Evolutionary conservation across 2,113 vertebrate genomes (phyloP), one percentile per base, ranked within the genome.

Genomic region (Zosterops hypoxanthus): DNA sequence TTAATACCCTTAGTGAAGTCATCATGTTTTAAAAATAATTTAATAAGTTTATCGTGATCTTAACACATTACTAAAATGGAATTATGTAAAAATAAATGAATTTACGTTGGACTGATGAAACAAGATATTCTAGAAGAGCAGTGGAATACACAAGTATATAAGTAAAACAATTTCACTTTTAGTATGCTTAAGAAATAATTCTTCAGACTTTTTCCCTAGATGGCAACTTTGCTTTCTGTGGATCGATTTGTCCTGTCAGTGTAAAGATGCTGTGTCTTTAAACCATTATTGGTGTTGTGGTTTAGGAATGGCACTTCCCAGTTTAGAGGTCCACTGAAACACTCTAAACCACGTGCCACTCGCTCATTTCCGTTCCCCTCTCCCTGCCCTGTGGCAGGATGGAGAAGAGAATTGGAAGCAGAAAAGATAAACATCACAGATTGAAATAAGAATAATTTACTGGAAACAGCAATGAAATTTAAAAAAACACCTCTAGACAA

Each of bases 1-100:
- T 65, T 76, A 88, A 82, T 93, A 88, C 66, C 29, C 17, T 73
- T 83, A 47, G 33, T 86, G 60, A 92, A 90, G n/a, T 82, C 41
- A 68, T 84, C 8, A 21, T 88, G 23, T 46, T 88, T 91, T 78
- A 17, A 41, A 87, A 85, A 72, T 49, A 71, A 83, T 82, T 29
- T 34, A 39, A 8, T 72, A 82, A 59, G 6, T 81, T 77, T 77
- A 13, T 53, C 46, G 12, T 88, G 71, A 77, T 16, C n/a, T 9
- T 72, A 90, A 79, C 31, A 49, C 25, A 76, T 79, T 64, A 50
- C 46, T 90, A 76, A 56, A 86, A 57, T 8, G 50, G 42, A 92
- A 85, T 85, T 41, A 79, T 36, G 15, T 65, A 49, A 82, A 95
- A 91, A 87, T 34, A 83, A 84, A 91, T 78, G 1, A 78, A 85